Evolutionary conservation across 2,888 invertebrate species (phyloP).

Genomic region (Hyles lineata): DNA sequence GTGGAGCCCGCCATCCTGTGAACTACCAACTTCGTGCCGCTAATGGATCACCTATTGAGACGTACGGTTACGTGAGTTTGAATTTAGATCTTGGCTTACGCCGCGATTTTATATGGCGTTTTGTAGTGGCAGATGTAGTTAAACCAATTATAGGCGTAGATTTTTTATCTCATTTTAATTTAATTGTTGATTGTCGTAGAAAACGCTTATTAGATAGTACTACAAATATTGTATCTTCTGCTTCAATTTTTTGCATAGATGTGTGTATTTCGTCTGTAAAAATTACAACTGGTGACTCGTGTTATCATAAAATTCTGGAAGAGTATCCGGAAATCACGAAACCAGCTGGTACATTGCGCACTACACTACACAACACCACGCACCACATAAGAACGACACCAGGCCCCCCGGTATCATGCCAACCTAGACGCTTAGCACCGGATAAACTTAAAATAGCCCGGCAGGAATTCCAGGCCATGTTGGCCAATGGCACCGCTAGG

Average conservation of each 20-base stretch:
- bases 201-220: slow-evolving; percentile 39
- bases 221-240: slow-evolving; percentile 31
- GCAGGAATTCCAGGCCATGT: too few relatives aligned
- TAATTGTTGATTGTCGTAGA: slow-evolving; percentile 48
- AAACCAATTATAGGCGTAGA: too few relatives aligned
- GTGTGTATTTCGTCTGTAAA: slow-evolving; percentile 30
- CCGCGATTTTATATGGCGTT: neutral
- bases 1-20: too few relatives aligned
- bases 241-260: slow-evolving; percentile 30
- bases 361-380: slow-evolving; percentile 35
- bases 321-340: slow-evolving; percentile 37
- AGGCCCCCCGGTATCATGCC: slow-evolving; percentile 33
- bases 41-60: too few relatives aligned
- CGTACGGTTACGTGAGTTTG: too few relatives aligned
- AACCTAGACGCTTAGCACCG: too few relatives aligned
- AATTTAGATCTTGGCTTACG: too few relatives aligned
- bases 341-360: slow-evolving; percentile 18
- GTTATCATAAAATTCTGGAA: slow-evolving; percentile 33
- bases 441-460: too few relatives aligned
- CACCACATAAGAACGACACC: slow-evolving; percentile 40
- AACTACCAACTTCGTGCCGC: too few relatives aligned
- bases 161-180: neutral
- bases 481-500: slow-evolving; percentile 23
- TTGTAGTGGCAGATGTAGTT: too few relatives aligned
- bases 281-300: slow-evolving; percentile 28